Percentiles rank a stretch among this genome's conserved stretches.
phyloP scores from a whole-genome alignment of 2,888 invertebrate genomes.

The Sesia bembeciformis region DNA sequence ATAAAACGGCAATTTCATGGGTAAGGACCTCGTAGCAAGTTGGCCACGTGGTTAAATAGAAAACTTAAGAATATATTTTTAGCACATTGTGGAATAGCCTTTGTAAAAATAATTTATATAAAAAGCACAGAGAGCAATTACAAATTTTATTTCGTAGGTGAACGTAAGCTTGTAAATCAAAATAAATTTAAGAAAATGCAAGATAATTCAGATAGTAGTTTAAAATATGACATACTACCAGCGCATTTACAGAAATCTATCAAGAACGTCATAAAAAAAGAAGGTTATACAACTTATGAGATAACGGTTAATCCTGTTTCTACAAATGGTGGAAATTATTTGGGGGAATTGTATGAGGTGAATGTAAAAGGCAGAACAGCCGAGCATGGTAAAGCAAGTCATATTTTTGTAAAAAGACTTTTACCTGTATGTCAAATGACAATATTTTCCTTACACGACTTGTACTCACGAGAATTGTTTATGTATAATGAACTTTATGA shows the following conservation, averaged over 20 bases:
- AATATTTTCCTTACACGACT: constrained; percentile 1
- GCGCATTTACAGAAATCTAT: not conserved
- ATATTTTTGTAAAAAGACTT: constrained; percentile 32
- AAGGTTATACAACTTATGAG: not conserved
- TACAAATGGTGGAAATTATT: constrained; percentile 28
- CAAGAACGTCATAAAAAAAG: not conserved
- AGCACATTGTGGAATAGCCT: too few relatives aligned
- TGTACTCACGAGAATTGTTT: constrained; percentile 27
- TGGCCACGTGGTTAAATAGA: too few relatives aligned
- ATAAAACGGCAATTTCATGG: too few relatives aligned
- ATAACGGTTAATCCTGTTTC: not conserved
- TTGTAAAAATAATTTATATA: too few relatives aligned
- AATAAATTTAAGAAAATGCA: too few relatives aligned
- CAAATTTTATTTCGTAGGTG: too few relatives aligned
- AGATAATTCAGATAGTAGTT: too few relatives aligned
- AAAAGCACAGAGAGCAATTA: too few relatives aligned
- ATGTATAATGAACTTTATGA: constrained; percentile 22
- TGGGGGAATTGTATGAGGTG: constrained; percentile 29
- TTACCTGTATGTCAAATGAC: not conserved
- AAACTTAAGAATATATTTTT: too few relatives aligned
- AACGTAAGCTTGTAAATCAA: too few relatives aligned
- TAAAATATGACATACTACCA: too few relatives aligned
- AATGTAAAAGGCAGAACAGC: constrained; percentile 30
- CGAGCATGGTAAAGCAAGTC: constrained; percentile 24
- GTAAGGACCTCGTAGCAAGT: too few relatives aligned